Percentiles rank a stretch among this genome's conserved stretches.
Conservation (phyloP, 1,140 invertebrate species). For the Leptopilina boulardi region DNA sequence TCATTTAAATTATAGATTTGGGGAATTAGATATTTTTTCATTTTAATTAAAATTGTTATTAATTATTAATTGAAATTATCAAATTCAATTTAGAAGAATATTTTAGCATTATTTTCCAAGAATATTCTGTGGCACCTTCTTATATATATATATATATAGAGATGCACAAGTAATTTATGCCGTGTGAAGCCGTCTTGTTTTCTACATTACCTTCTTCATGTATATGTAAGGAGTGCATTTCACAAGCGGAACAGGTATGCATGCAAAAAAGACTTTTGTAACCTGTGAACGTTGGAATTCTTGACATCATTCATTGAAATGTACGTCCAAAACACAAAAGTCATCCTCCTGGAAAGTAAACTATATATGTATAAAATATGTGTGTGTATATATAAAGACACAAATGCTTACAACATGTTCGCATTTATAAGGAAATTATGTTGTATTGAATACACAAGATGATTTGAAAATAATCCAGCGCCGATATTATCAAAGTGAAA, state of each 20-base stretch:
- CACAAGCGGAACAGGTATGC: slow-evolving; percentile 15
- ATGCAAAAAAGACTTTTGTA: slow-evolving; percentile 28
- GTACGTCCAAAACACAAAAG: not conserved
- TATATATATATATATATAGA: not conserved
- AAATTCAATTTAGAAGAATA: not conserved
- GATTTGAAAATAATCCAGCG: not conserved
- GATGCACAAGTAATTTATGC: slow-evolving; percentile 6
- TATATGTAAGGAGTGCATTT: slow-evolving; percentile 25
- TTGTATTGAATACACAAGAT: not conserved
- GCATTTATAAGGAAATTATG: not conserved
- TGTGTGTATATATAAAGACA: too few relatives aligned
- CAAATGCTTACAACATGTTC: not conserved
- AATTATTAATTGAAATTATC: too few relatives aligned
- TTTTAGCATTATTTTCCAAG: not conserved
- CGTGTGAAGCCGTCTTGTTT: slow-evolving; percentile 22
- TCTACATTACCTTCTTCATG: slow-evolving; percentile 1
- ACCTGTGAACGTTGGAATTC: slow-evolving; percentile 7
- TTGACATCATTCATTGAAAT: slow-evolving; percentile 2
- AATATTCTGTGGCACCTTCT: not conserved
- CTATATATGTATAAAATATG: too few relatives aligned
- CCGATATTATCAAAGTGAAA: not conserved
- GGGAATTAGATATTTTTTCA: too few relatives aligned
- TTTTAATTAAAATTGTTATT: too few relatives aligned
- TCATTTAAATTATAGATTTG: too few relatives aligned
- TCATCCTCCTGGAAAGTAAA: not conserved